Evolutionary conservation across 2,113 vertebrate genomes (phyloP), one percentile per base, ranked within the genome.

Genomic region (Geococcyx californianus): DNA sequence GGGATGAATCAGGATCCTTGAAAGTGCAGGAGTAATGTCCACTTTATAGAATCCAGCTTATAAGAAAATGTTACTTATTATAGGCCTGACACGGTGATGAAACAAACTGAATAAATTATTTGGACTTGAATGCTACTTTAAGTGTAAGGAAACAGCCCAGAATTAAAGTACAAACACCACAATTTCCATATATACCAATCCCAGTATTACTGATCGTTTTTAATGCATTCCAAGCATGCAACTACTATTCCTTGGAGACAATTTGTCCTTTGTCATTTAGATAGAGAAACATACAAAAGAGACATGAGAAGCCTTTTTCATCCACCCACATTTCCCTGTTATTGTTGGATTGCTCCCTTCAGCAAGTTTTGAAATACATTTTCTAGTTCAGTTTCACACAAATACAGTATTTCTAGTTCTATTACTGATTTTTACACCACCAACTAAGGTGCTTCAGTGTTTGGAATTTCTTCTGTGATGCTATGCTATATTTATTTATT

Each of bases 241-340:
- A 54, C 29, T 94, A 26, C 68, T 89, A 47, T 60, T 92, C 66
- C 92, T 88, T 55, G 42, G 59, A 93, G 47, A 93, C 85, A 96
- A 93, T 3, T 90, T 79, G 72, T 86, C 68, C 52, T 94, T 92
- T 84, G 82, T 95, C 75, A 94, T 96, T 94, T 89, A 93, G 85
- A 95, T 86, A 92, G 47, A 89, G 84, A 82, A 68, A 58, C 49
- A 90, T 19, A 80, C 68, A 78, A 88, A 89, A 83, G 72, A 92
- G 64, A 96, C 79, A 92, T 75, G 88, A 68, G 94, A 94, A 92
- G 83, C 26, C 80, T 97, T 92, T 96, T 86, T 66, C 67, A 96
- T 70, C 64, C 58, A 0, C 94, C 80, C 88, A 93, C 69, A 4
- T 90, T 84, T 86, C 76, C 64, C 92, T 56, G 49, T 90, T 84